phyloP scores from a whole-genome alignment of 2,888 invertebrate genomes.

The Meliscaeva auricollis region DNA sequence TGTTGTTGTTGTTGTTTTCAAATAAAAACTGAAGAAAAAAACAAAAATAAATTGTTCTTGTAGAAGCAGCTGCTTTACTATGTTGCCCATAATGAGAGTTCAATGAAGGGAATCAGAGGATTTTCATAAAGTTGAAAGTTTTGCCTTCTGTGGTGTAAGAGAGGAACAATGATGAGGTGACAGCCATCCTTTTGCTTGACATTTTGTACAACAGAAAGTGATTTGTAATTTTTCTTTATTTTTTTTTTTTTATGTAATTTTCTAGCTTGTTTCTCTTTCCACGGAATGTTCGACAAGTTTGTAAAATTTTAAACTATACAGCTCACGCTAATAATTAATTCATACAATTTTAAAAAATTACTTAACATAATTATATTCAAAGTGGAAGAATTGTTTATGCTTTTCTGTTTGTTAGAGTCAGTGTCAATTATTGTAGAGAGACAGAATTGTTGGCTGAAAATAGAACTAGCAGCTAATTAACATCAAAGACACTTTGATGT shows the following conservation, averaged over 20 bases:
- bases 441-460: not conserved
- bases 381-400: not conserved
- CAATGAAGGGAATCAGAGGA: constrained; percentile 60
- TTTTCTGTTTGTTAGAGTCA: not conserved
- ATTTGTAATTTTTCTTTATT: constrained; percentile 36
- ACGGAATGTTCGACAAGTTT: not conserved
- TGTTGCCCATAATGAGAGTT: constrained; percentile 67
- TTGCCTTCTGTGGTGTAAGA: not conserved
- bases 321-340: constrained; percentile 12
- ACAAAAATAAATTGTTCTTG: constrained; percentile 26
- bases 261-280: not conserved
- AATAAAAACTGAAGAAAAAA: too few species aligned
- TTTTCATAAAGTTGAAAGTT: constrained; percentile 50
- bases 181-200: constrained; percentile 22
- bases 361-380: not conserved
- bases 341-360: constrained; percentile 30
- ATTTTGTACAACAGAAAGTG: constrained; percentile 45
- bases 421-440: not conserved
- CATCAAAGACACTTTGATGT: constrained; percentile 3
- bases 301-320: constrained; percentile 13
- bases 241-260: constrained; percentile 13
- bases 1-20: constrained; percentile 25
- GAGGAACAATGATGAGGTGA: constrained; percentile 38
- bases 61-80: constrained; percentile 54
- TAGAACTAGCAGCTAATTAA: not conserved